These are phyloP conservation scores for Trididemnum clinides DNA, from an alignment of 23 tunicate species.

Conservation along the genomic window DNA sequence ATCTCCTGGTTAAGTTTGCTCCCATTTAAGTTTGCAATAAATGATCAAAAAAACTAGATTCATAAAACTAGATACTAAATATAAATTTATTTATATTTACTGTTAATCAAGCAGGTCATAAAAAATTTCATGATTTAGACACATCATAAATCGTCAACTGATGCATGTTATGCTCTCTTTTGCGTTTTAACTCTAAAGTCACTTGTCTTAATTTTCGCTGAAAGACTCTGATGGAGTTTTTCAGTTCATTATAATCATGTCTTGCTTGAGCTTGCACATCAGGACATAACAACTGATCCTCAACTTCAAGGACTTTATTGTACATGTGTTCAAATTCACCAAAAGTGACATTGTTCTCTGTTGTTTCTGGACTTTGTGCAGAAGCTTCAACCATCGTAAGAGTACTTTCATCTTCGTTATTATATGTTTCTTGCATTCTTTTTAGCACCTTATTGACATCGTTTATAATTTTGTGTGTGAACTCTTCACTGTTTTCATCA, in stretches of 20 bases:
- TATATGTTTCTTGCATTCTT: background rate
- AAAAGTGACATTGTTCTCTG: background rate
- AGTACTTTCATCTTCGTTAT: background rate
- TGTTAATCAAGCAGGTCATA: background rate
- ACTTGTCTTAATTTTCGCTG: background rate
- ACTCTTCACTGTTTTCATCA: background rate
- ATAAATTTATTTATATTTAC: background rate
- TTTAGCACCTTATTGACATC: background rate
- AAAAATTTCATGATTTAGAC: background rate
- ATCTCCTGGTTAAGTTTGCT: background rate
- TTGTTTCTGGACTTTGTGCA: background rate
- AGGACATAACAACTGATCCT: background rate
- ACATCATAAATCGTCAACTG: background rate
- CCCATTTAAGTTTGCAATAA: background rate
- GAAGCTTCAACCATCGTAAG: background rate
- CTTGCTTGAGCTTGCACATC: constrained; percentile 13
- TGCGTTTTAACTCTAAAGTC: background rate
- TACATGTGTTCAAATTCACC: background rate
- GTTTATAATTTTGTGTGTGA: background rate
- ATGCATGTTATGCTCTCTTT: background rate
- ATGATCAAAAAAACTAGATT: background rate
- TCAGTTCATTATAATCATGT: background rate
- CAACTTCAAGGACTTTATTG: background rate
- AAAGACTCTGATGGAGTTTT: background rate
- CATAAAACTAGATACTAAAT: background rate